A percentile compares a stretch with the other conserved stretches of the same genome.
Evolutionary conservation across 2,888 invertebrate species (phyloP).

Genomic region (Glomeris marginata): DNA sequence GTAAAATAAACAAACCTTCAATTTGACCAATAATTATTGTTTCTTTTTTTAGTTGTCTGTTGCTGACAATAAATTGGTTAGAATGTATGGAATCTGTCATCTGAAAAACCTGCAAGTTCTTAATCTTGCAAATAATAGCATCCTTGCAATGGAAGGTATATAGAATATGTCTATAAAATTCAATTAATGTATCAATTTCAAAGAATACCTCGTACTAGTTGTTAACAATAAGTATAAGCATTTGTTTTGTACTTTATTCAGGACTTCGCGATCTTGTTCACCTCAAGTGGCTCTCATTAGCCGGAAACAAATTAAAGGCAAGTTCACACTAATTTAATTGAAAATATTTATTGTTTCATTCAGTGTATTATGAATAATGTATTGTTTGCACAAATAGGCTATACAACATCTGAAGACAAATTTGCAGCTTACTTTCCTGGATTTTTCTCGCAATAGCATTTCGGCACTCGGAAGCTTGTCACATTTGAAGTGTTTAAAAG

Average conservation of each 20-base stretch:
- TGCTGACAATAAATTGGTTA: conserved; percentile 65
- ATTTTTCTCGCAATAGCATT: conserved; percentile 79
- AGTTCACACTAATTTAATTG: no score
- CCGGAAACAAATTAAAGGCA: conserved; percentile 83
- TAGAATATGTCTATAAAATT: no score
- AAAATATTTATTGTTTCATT: background rate
- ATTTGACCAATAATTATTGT: background rate
- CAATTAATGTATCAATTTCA: no score
- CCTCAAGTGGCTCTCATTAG: conserved; percentile 63
- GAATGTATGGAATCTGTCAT: conserved; percentile 74
- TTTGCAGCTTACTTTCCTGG: conserved; percentile 61
- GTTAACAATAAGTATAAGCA: background rate
- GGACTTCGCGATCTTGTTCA: conserved; percentile 65
- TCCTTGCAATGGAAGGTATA: conserved; percentile 64
- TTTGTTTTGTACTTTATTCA: conserved; percentile 16
- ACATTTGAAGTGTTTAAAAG: conserved; percentile 65
- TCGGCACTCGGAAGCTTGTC: conserved; percentile 70
- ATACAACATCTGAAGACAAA: conserved; percentile 77
- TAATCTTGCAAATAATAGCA: conserved; percentile 73
- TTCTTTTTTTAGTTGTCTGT: conserved; percentile 54
- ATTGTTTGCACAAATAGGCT: conserved; percentile 34
- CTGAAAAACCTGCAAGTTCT: conserved; percentile 62
- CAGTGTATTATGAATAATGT: conserved; percentile 19
- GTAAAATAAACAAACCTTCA: background rate
- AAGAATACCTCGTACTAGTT: no score